Evolutionary conservation across 2,113 vertebrate genomes (phyloP).

Genomic region (Mormyrus iriodes): DNA sequence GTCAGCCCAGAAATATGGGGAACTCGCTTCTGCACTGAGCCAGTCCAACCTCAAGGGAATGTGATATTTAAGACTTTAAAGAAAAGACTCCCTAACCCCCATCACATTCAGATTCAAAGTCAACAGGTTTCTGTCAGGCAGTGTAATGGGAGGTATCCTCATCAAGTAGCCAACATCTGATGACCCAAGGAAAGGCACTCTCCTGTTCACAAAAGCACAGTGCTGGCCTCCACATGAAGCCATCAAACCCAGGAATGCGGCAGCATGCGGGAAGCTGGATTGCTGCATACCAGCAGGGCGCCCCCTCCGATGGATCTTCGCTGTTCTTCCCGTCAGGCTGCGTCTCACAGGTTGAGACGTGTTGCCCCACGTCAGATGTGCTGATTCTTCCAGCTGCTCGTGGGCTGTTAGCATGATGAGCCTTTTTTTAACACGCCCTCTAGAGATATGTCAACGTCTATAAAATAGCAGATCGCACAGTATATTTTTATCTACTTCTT

Average conservation of each 20-base stretch:
- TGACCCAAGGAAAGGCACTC: too few relatives aligned
- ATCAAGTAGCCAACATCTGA: too few relatives aligned
- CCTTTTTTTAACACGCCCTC: neutral
- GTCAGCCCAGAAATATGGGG: neutral
- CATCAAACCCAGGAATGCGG: neutral
- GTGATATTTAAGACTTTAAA: neutral
- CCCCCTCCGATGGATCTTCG: neutral
- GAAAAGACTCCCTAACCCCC: neutral
- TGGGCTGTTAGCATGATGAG: neutral
- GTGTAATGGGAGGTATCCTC: too few relatives aligned
- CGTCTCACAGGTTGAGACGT: neutral
- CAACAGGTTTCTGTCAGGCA: neutral
- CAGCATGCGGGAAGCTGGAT: neutral
- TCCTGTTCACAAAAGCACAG: neutral
- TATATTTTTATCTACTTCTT: constrained; percentile 9
- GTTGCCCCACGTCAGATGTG: neutral
- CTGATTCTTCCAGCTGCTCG: neutral
- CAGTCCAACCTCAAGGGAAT: neutral
- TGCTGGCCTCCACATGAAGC: neutral
- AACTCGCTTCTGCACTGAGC: neutral
- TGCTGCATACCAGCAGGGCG: neutral
- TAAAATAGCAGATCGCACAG: neutral
- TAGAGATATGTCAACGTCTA: neutral
- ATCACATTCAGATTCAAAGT: neutral
- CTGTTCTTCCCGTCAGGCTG: neutral